These are phyloP conservation scores for Dryobota labecula DNA, from an alignment of 2,888 invertebrate genomes.

Conservation along the genomic window DNA sequence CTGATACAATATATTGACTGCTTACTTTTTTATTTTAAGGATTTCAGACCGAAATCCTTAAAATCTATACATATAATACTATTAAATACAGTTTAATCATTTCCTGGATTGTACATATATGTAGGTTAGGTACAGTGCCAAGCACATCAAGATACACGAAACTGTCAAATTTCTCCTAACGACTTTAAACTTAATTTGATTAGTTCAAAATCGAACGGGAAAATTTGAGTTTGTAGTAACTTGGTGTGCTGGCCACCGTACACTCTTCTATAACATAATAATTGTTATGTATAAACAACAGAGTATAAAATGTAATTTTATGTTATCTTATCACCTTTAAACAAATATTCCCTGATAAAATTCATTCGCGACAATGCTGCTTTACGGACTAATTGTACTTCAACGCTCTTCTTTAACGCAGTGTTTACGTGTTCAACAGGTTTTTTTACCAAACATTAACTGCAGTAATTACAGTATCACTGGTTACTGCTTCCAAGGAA, in stretches of 20 bases:
- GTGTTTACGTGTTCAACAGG: slow-evolving; percentile 18
- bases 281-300: background rate
- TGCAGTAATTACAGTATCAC: slow-evolving; percentile 17
- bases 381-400: background rate
- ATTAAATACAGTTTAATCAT: background rate
- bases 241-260: no score
- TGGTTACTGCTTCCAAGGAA: slow-evolving; percentile 1
- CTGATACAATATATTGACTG: background rate
- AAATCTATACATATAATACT: no score
- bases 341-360: slow-evolving; percentile 27
- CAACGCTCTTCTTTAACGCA: background rate
- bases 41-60: background rate
- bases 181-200: no score
- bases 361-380: slow-evolving; percentile 4
- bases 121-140: background rate
- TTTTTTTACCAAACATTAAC: slow-evolving; percentile 2
- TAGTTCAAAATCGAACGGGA: no score
- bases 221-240: no score
- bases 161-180: no score
- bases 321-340: slow-evolving; percentile 33
- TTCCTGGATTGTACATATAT: background rate
- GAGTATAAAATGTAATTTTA: background rate
- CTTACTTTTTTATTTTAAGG: background rate
- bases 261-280: background rate
- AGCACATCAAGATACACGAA: no score